Evolutionary conservation across 2,797 vertebrate species (phyloP).

Genomic region (Threskiornis aethiopicus): DNA sequence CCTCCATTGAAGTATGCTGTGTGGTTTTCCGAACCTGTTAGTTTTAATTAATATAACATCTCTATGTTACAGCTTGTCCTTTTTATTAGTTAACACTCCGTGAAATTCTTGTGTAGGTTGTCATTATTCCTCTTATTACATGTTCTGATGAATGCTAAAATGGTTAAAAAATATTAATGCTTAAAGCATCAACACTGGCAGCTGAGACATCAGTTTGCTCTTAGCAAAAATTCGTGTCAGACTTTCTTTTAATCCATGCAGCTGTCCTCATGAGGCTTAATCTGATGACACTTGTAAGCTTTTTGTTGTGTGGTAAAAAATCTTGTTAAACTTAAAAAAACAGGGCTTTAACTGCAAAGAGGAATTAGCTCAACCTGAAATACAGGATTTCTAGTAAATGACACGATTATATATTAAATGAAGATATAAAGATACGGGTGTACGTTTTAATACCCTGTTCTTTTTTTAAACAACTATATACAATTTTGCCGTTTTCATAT

Average conservation of each 20-base stretch:
- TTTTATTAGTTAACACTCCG: not conserved
- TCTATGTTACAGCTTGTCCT: not conserved
- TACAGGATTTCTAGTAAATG: not conserved
- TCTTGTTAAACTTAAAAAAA: not conserved
- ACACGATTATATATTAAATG: not conserved
- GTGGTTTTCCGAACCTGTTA: not conserved
- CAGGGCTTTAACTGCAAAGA: not conserved
- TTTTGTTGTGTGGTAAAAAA: not conserved
- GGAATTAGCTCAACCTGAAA: not conserved
- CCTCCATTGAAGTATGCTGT: not conserved
- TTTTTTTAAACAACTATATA: not conserved
- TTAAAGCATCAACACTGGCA: conserved; percentile 7
- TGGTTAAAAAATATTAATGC: not conserved
- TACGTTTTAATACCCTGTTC: not conserved
- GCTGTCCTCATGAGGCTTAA: not conserved
- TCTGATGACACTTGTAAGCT: not conserved
- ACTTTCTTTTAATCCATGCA: not conserved
- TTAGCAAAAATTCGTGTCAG: conserved; percentile 2
- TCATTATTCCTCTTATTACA: not conserved
- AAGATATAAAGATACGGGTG: not conserved
- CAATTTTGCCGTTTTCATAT: not conserved
- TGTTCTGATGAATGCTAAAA: not conserved
- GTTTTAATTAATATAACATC: not conserved
- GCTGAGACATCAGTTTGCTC: conserved; percentile 7
- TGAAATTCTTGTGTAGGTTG: not conserved